phyloP scores from a whole-genome alignment of 92 coral and sea anemone species.

The Blastomussa wellsi region DNA sequence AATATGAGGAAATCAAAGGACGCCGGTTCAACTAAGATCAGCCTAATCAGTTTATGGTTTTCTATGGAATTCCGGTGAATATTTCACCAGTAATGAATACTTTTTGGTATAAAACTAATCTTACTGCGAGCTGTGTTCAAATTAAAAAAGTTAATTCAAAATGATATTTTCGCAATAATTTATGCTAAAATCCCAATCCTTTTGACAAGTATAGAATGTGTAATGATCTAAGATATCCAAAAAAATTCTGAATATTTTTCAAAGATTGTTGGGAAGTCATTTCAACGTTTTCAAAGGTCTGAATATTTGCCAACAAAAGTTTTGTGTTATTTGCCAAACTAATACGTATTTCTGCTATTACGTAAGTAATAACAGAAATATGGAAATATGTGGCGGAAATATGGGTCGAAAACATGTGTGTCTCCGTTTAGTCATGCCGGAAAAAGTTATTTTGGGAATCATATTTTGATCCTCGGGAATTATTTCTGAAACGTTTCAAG shows the following conservation, averaged over 20 bases:
- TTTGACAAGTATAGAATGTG: background rate
- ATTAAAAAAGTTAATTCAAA: background rate
- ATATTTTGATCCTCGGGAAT: background rate
- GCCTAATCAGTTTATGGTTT: background rate
- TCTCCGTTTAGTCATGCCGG: background rate
- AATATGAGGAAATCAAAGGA: background rate
- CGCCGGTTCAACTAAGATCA: too few species aligned
- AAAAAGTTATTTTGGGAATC: background rate
- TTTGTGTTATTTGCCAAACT: background rate
- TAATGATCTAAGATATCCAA: background rate
- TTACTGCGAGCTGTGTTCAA: background rate
- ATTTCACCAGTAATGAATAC: background rate
- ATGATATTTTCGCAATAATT: too few species aligned
- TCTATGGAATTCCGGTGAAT: background rate
- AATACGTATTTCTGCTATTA: background rate
- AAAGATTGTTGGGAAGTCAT: background rate
- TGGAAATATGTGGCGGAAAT: background rate
- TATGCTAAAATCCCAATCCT: too few species aligned
- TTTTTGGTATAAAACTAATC: background rate
- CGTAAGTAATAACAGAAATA: background rate
- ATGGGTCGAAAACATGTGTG: background rate
- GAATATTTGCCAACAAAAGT: background rate
- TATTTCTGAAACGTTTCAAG: background rate
- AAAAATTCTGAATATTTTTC: background rate
- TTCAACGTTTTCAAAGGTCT: background rate